Evolutionary conservation across 2,888 invertebrate genomes (phyloP), one percentile per base, ranked within the genome.

Genomic region (Lymantria dispar): DNA sequence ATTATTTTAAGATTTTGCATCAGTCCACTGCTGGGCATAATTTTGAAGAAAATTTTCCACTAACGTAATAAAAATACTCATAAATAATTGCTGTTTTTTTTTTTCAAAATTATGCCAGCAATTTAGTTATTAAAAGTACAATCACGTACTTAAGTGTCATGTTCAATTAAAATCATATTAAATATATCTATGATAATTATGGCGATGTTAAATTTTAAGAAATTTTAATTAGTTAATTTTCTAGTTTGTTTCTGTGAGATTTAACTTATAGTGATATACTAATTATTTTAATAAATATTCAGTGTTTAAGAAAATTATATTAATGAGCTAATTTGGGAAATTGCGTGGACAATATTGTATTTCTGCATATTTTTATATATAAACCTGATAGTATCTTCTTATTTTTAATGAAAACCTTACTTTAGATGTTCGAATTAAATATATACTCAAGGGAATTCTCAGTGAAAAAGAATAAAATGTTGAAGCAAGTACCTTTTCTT

Each of bases 71-170:
- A 36, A 38, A 38, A 38, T n/a, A n/a, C n/a, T n/a, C n/a, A 7
- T 33, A 38, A n/a, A 38, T 12, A n/a, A n/a, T 2, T 30, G 42
- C 5, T 42, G 41, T 39, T n/a, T 15, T 42, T 39, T 37, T 2
- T 47, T 48, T 31, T 43, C 56, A 50, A 48, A 52, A 54, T 67
- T 60, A 45, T 52, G 51, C 54, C 58, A 54, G 54, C 48, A 51
- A 48, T 61, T 71, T 74, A 76, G 63, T 70, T 69, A 60, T 22
- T 60, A 61, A 54, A 74, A 78, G 78, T 84, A 83, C 80, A 78
- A 70, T 79, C 77, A 68, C 64, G 73, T 83, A 80, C 79, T 76
- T 55, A 73, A 76, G 76, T 80, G 73, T 76, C 72, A 75, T 70
- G 68, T 74, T 76, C 65, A 70, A 62, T 56, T 64, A 69, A 66